A percentile compares a stretch with the other conserved stretches of the same genome.
Evolutionary conservation across 2,113 vertebrate genomes (phyloP).

Genomic region (Ciconia maguari): DNA sequence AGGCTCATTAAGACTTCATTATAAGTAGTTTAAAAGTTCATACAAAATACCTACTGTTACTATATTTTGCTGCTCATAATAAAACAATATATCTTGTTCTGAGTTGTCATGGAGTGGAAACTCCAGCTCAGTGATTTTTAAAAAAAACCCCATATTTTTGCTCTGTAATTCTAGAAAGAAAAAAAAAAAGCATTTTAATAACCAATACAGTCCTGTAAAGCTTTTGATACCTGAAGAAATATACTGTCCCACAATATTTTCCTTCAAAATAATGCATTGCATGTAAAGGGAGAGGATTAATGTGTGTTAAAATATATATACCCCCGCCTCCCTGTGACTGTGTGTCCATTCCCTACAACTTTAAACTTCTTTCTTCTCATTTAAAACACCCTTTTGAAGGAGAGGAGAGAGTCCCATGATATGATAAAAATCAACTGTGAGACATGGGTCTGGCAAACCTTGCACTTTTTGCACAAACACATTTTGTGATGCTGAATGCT

Average conservation of each 20-base stretch:
- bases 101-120: background rate
- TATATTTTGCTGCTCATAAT: background rate
- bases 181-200: background rate
- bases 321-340: background rate
- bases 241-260: background rate
- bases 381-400: background rate
- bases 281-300: background rate
- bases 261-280: background rate
- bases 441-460: background rate
- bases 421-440: background rate
- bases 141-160: background rate
- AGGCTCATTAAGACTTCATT: background rate
- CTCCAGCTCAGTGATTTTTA: background rate
- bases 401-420: background rate
- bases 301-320: background rate
- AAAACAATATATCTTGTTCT: background rate
- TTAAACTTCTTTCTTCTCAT: background rate
- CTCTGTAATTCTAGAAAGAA: background rate
- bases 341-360: background rate
- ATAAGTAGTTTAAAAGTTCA: background rate
- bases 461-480: background rate
- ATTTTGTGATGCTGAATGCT: background rate
- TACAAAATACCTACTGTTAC: background rate
- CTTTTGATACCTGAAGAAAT: background rate
- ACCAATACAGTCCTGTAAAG: background rate